A percentile compares a stretch with the other conserved stretches of the same genome.
phyloP scores from a whole-genome alignment of 1,140 invertebrate species.

The Maconellicoccus hirsutus region DNA sequence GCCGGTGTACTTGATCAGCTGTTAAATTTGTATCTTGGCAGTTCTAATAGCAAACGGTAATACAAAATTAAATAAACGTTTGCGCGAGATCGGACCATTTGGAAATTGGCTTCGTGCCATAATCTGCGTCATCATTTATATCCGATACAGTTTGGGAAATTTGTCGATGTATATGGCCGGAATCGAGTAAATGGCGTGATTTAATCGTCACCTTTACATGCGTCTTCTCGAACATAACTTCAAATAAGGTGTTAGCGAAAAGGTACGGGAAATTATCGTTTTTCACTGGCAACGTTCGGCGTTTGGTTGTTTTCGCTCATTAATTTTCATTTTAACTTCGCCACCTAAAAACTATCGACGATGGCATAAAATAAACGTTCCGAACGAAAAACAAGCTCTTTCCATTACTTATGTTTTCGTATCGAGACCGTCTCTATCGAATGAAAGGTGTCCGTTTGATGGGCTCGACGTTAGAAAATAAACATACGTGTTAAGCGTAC shows the following conservation, averaged over 20 bases:
- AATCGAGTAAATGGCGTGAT: slow-evolving; percentile 4
- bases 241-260: background rate
- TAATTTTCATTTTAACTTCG: background rate
- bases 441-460: background rate
- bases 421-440: background rate
- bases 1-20: slow-evolving; percentile 7
- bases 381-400: background rate
- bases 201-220: background rate
- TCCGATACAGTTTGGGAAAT: background rate
- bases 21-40: slow-evolving; percentile 9
- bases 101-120: background rate
- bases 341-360: background rate
- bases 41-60: background rate
- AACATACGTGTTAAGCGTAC: too few relatives aligned
- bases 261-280: background rate
- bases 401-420: background rate
- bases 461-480: background rate
- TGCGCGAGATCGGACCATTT: background rate
- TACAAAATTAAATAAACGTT: background rate
- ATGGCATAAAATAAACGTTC: background rate
- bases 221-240: background rate
- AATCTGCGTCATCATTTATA: background rate
- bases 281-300: background rate
- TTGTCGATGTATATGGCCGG: background rate
- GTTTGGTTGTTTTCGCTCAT: background rate